Evolutionary conservation across 2,888 invertebrate genomes (phyloP), one percentile per base, ranked within the genome.

Genomic region (Dyspetes luteomarginatus): DNA sequence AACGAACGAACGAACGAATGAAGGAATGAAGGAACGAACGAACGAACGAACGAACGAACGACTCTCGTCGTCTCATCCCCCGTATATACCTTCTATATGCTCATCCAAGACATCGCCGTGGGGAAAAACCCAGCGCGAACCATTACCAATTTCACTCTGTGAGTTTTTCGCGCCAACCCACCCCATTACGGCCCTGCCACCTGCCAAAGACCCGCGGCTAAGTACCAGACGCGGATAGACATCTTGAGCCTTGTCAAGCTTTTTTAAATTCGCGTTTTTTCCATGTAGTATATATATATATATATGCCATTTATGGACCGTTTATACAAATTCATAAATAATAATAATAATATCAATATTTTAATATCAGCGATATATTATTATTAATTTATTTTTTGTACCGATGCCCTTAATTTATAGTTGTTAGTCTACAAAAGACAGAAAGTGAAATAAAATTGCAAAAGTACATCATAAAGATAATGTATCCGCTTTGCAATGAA

Each of bases 181-280:
- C 24, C 48, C 36, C 30, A 9, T 26, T 52, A 4, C 81, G 72
- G n/a, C n/a, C n/a, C n/a, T n/a, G n/a, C n/a, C n/a, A n/a, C n/a
- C n/a, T n/a, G n/a, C n/a, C n/a, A n/a, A n/a, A n/a, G n/a, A n/a
- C 80, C 83, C 62, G 36, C 84, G 82, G 83, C 87, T 89, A 90
- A 91, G 89, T 89, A 89, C 88, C 87, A 89, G 90, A 87, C 90
- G n/a, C n/a, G 85, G 90, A 87, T 89, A 89, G 90, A 90, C 90
- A 89, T 91, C 90, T 89, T 85, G 84, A 89, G 89, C 85, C 89
- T 88, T 88, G 91, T 90, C 91, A 89, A 86, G 88, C 87, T 89
- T 90, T 88, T 89, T 89, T 87, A 89, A 90, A 89, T 89, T 87
- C 86, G 83, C 55, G 36, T 52, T 69, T 30, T 74, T n/a, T 5